A percentile compares a stretch with the other conserved stretches of the same genome.
These are phyloP conservation scores for Biston betularia DNA, from an alignment of 2,888 invertebrate species.

Conservation along the genomic window DNA sequence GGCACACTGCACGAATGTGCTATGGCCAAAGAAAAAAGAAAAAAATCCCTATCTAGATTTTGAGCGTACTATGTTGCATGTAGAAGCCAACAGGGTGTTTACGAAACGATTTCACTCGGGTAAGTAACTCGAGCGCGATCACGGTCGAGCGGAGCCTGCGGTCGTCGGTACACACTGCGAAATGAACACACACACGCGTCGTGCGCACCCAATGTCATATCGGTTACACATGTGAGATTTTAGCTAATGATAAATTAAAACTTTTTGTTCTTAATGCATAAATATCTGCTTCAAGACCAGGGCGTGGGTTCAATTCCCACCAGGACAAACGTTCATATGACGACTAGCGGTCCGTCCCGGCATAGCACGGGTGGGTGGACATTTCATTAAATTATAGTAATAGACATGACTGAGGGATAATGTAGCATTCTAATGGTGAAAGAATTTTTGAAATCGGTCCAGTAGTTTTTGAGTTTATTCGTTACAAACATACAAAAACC, in stretches of 20 bases:
- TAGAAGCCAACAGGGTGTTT: conserved; percentile 44
- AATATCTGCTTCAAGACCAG: neutral
- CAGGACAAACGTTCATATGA: too few species aligned
- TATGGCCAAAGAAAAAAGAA: too few species aligned
- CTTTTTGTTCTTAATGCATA: neutral
- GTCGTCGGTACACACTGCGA: conserved; percentile 69
- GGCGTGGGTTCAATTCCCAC: too few species aligned
- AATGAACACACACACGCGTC: conserved; percentile 52
- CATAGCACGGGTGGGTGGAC: too few species aligned
- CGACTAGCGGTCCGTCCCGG: too few species aligned
- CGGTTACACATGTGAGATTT: conserved; percentile 15
- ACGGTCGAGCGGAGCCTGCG: conserved; percentile 68
- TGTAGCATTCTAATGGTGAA: too few species aligned
- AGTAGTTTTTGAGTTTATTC: too few species aligned
- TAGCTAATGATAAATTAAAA: neutral
- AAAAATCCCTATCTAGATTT: neutral
- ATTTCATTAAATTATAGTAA: too few species aligned
- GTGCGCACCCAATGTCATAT: conserved; percentile 18
- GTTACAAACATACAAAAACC: too few species aligned
- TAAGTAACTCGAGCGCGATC: conserved; percentile 59
- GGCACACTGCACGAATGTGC: too few species aligned
- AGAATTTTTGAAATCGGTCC: too few species aligned
- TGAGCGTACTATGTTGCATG: conserved; percentile 35
- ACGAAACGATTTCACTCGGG: conserved; percentile 68
- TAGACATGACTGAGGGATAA: too few species aligned